A percentile compares a stretch with the other conserved stretches of the same genome.
Conservation (phyloP, 2,888 invertebrate species). For the Coelopa pilipes region DNA sequence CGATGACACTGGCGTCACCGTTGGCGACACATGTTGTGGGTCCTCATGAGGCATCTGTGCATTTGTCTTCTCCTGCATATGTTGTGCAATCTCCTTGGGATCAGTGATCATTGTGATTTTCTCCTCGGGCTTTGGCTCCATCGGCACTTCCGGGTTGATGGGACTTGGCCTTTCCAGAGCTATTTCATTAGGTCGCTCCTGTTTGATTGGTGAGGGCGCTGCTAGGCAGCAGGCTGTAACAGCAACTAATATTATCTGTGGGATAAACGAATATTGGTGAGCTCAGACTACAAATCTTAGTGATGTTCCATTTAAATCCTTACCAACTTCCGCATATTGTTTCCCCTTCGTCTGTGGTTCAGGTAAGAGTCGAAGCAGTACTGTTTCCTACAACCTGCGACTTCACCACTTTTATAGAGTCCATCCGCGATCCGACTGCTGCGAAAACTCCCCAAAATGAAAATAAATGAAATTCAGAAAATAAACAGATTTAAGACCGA, state of each 20-base stretch:
- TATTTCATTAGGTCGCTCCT: neutral
- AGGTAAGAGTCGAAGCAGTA: slow-evolving; percentile 31
- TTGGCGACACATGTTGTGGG: neutral
- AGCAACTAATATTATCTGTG: slow-evolving; percentile 54
- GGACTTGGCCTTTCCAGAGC: slow-evolving; percentile 53
- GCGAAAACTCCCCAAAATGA: slow-evolving; percentile 30
- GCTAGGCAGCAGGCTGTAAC: slow-evolving; percentile 51
- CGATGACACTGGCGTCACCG: neutral
- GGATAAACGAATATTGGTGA: neutral
- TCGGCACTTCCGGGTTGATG: slow-evolving; percentile 56
- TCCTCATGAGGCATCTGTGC: slow-evolving; percentile 1
- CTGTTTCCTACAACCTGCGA: slow-evolving; percentile 31
- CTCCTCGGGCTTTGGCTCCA: slow-evolving; percentile 56
- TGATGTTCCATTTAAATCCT: slow-evolving; percentile 1
- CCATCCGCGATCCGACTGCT: slow-evolving; percentile 15
- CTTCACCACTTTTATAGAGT: slow-evolving; percentile 45
- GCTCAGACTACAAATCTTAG: slow-evolving; percentile 13
- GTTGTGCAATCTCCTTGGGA: slow-evolving; percentile 44
- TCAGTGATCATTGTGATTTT: slow-evolving; percentile 48
- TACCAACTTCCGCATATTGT: slow-evolving; percentile 37
- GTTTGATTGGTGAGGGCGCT: slow-evolving; percentile 47
- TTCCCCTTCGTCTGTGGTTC: neutral
- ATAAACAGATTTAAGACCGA: neutral
- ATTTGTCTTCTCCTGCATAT: slow-evolving; percentile 43
- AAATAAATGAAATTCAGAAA: slow-evolving; percentile 33